Evolutionary conservation across 2,888 invertebrate species (phyloP), one percentile per base, ranked within the genome.

Genomic region (Margaritifera margaritifera): DNA sequence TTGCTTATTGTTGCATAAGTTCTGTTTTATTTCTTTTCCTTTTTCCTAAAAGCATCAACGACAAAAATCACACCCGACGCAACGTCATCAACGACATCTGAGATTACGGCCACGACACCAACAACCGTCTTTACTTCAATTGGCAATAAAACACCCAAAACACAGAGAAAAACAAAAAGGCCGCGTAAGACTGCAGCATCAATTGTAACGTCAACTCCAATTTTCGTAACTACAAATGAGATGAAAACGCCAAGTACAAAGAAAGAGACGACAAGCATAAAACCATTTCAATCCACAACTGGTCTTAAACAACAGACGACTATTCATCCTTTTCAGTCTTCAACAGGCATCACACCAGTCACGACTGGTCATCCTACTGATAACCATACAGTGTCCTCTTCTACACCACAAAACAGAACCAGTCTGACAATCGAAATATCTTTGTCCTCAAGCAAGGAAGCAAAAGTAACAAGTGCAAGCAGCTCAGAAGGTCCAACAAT

Each of bases 31-130:
- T 42, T 42, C 42, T 15, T 1, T 42, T 42, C 11, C 15, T 42
- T 15, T 42, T 42, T 42, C 15, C 42, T 42, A 55, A 51, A 66
- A 58, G 54, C 68, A 61, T 25, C 54, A 60, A 61, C 63, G 65
- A 61, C 68, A 24, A 18, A 53, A n/a, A 11, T 24, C 25, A 22
- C 56, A 20, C 56, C 67, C 42, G 63, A 55, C 22, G 57, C 64
- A 53, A 62, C 62, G 24, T 27, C 57, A 42, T 11, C 42, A 20
- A 22, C 63, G 18, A 50, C 63, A 66, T 60, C 58, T n/a, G 27
- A 56, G 8, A 62, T 54, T 51, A 53, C 19, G 22, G 20, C 25
- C 3, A 55, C 66, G 31, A 70, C 62, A 58, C 67, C 62, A 53
- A 31, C 65, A 51, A 4, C 55, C 19, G 19, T 54, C 52, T 50